Evolutionary conservation across 2,797 vertebrate species (phyloP).

Genomic region (Mormyrus proboscirostris): DNA sequence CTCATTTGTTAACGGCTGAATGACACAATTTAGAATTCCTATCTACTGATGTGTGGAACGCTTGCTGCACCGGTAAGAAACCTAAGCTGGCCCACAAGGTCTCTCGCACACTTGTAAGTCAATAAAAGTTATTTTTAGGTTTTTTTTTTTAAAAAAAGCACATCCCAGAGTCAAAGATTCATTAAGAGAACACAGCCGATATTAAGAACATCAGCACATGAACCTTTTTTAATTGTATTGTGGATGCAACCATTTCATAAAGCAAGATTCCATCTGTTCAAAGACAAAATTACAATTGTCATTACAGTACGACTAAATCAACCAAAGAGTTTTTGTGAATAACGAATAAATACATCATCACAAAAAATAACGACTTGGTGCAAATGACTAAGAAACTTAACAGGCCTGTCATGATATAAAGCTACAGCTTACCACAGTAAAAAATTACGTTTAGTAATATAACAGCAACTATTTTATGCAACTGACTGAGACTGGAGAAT

Average conservation of each 20-base stretch:
- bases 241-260: slow-evolving; percentile 50
- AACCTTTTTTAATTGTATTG: slow-evolving; percentile 33
- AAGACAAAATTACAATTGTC: slow-evolving; percentile 26
- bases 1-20: neutral
- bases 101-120: neutral
- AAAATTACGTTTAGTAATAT: neutral
- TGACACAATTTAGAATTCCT: neutral
- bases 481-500: neutral
- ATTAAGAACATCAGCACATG: slow-evolving; percentile 14
- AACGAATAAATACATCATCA: slow-evolving; percentile 26
- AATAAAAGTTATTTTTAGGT: neutral
- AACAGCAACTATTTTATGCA: neutral
- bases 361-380: slow-evolving; percentile 32
- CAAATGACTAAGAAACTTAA: slow-evolving; percentile 28
- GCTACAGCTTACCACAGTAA: slow-evolving; percentile 1
- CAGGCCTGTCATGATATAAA: slow-evolving; percentile 23
- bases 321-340: slow-evolving; percentile 29
- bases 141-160: neutral
- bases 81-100: neutral
- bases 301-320: slow-evolving; percentile 29
- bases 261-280: slow-evolving; percentile 41
- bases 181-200: neutral
- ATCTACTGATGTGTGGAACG: neutral
- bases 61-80: neutral
- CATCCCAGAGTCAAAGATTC: neutral